Evolutionary conservation across 2,113 vertebrate species (phyloP), one percentile per base, ranked within the genome.

Genomic region (Acinonyx jubatus): DNA sequence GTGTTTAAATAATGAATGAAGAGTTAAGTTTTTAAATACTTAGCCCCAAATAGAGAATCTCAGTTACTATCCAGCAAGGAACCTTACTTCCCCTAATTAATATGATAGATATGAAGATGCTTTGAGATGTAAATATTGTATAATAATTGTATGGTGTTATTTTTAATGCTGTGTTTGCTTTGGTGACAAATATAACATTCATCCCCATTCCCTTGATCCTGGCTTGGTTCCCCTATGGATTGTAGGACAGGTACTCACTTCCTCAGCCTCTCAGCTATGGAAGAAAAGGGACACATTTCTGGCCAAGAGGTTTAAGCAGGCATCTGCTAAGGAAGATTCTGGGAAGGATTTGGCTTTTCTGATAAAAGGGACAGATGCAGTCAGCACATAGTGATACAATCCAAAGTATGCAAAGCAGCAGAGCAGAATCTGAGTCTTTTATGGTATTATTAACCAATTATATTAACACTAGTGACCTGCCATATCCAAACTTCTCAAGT

Each of bases 1-100:
- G 10, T 89, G 31, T 57, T 91, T 78, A 80, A 83, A 76, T 57
- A 84, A 81, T 88, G 52, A 82, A 33, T 23, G 29, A 83, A 92
- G 45, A 65, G 74, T 52, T 66, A 66, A 50, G 8, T 61, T 86
- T 89, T 96, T n/a, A 96, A 82, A 55, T 84, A 91, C 83, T 83
- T 87, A 88, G 2, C 7, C 52, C 55, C 36, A 69, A 45, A 80
- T 76, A 36, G 25, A 65, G n/a, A 73, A 68, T 76, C 52, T 73
- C 29, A 90, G 38, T 91, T 96, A 87, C 16, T 4, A 55, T 15
- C 5, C 52, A 97, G 38, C 19, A 85, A 73, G 27, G 66, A 65
- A 33, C 74, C 63, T 81, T 94, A 38, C 19, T 91, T 95, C 7
- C 31, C 18, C 52, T 84, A 74, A 89, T 89, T 31, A 69, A 52